A percentile compares a stretch with the other conserved stretches of the same genome.
Conservation (phyloP, 2,797 vertebrate genomes). For the Sebastes wilsoni region DNA sequence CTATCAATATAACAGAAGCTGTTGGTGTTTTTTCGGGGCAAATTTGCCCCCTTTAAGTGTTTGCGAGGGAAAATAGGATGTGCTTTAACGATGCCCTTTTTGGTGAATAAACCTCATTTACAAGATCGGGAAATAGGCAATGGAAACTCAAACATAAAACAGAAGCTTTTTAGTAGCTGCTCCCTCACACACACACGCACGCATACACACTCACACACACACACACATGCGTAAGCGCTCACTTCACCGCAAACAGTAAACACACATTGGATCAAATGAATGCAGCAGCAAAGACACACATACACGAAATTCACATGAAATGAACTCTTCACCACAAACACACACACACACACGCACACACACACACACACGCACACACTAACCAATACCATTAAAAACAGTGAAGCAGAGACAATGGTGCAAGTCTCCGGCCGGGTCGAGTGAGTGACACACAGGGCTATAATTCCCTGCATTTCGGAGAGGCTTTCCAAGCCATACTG, state of each 20-base stretch:
- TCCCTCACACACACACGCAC: constrained; percentile 13
- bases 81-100: constrained; percentile 58
- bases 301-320: constrained; percentile 16
- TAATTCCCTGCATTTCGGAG: constrained; percentile 82
- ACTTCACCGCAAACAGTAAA: constrained; percentile 47
- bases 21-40: constrained; percentile 29
- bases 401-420: constrained; percentile 35
- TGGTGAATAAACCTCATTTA: constrained; percentile 76
- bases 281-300: constrained; percentile 37
- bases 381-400: constrained; percentile 27
- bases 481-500: constrained; percentile 83
- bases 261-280: constrained; percentile 42
- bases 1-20: constrained; percentile 26
- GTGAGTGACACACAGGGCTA: constrained; percentile 75
- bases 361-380: neutral
- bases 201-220: neutral
- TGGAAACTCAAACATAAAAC: constrained; percentile 78
- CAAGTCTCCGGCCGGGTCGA: constrained; percentile 44
- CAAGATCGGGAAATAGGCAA: constrained; percentile 69
- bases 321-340: constrained; percentile 34
- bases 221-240: constrained; percentile 1
- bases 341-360: no score
- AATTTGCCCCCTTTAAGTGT: constrained; percentile 32
- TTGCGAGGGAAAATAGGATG: constrained; percentile 60
- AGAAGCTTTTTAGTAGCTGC: constrained; percentile 62